Conservation (phyloP, 1,140 invertebrate genomes). For the Chrysomallon squamiferum region DNA sequence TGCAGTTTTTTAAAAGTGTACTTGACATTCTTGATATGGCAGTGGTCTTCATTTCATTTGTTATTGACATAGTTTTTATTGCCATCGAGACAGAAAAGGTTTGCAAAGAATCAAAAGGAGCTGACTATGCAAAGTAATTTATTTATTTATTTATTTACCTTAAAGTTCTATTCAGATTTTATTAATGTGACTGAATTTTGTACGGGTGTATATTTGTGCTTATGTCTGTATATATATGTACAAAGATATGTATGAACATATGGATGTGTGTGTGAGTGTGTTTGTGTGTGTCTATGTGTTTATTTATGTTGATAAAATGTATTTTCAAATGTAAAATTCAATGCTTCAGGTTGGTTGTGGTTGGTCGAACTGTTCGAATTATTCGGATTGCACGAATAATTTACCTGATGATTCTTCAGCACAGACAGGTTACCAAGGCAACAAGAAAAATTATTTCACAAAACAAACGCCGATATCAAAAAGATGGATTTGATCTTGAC, state of each 20-base stretch:
- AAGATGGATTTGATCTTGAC: conserved; percentile 71
- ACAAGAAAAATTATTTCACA: conserved; percentile 68
- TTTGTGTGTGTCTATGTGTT: no score
- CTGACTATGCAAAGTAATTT: conserved; percentile 31
- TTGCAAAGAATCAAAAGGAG: not conserved
- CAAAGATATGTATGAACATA: no score
- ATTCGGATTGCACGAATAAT: conserved; percentile 63
- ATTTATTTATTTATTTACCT: no score
- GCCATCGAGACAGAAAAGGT: conserved; percentile 20
- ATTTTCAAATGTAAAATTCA: no score
- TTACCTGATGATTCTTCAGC: conserved; percentile 62
- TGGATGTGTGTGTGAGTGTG: no score
- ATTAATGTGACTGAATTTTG: no score
- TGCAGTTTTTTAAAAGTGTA: conserved; percentile 59
- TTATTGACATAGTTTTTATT: conserved; percentile 62
- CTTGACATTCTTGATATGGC: conserved; percentile 65
- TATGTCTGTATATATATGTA: no score
- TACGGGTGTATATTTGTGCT: no score
- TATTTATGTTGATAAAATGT: no score
- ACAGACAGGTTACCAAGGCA: conserved; percentile 63
- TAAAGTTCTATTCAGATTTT: no score
- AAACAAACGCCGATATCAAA: conserved; percentile 69
- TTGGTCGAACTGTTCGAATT: conserved; percentile 65
- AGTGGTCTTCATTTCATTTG: conserved; percentile 64
- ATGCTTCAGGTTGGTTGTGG: conserved; percentile 63